Conservation (phyloP, 2,113 vertebrate genomes). For the Saccopteryx bilineata region DNA sequence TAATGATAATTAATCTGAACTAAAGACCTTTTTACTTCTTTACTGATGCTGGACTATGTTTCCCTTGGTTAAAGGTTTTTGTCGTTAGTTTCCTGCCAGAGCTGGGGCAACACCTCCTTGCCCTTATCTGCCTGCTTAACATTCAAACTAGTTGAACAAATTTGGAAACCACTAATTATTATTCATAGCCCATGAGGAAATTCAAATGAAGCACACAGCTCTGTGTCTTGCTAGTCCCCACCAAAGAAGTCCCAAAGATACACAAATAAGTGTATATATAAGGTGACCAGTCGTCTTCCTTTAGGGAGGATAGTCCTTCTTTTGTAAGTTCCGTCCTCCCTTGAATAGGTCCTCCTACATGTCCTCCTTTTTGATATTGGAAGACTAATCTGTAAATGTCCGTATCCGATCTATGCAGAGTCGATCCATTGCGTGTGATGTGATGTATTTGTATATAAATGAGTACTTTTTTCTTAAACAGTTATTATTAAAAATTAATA, state of each 20-base stretch:
- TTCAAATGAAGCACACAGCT: not conserved
- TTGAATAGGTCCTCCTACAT: too few species aligned
- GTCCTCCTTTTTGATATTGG: too few species aligned
- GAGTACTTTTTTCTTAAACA: too few species aligned
- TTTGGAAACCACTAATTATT: conserved; percentile 27
- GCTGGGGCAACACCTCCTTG: not conserved
- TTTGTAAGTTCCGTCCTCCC: too few species aligned
- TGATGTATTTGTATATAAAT: too few species aligned
- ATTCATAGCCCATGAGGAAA: conserved; percentile 33
- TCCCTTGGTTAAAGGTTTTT: conserved; percentile 21
- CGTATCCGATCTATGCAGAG: too few species aligned
- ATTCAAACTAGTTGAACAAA: conserved; percentile 43
- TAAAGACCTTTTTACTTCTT: conserved; percentile 36
- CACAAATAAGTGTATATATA: not conserved
- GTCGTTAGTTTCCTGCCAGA: conserved; percentile 49
- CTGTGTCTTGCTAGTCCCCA: not conserved
- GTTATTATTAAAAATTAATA: too few species aligned
- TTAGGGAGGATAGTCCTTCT: too few species aligned
- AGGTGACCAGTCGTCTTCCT: too few species aligned
- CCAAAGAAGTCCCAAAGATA: not conserved
- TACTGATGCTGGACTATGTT: not conserved
- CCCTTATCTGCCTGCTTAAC: conserved; percentile 17
- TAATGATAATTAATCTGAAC: conserved; percentile 49
- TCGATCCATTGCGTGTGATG: too few species aligned
- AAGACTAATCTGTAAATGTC: too few species aligned